A percentile compares a stretch with the other conserved stretches of the same genome.
phyloP scores from a whole-genome alignment of 2,113 vertebrate genomes.

The Pardalotus punctatus region DNA sequence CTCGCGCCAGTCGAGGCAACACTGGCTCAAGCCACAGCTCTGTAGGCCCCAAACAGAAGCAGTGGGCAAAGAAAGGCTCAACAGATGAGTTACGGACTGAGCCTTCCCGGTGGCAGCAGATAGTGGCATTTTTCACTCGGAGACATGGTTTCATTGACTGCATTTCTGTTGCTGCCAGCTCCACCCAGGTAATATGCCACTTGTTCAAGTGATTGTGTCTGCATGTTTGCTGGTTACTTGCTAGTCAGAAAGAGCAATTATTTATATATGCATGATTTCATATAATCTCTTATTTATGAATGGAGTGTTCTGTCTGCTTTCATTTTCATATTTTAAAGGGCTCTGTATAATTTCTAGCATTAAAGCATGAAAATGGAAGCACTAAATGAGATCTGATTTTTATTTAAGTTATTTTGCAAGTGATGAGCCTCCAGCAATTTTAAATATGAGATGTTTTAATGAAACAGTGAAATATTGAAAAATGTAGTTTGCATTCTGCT shows the following conservation, averaged over 20 bases:
- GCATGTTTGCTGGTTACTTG: constrained; percentile 34
- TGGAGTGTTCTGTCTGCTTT: constrained; percentile 6
- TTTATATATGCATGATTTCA: neutral
- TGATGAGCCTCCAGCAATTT: neutral
- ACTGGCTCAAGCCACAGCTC: constrained; percentile 82
- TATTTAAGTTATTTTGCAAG: neutral
- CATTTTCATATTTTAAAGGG: neutral
- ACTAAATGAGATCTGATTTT: neutral
- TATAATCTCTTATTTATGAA: neutral
- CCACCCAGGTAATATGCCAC: constrained; percentile 87
- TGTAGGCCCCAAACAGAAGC: constrained; percentile 87
- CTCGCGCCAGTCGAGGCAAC: constrained; percentile 85
- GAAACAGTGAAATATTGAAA: neutral
- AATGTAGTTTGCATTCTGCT: neutral
- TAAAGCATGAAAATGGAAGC: neutral
- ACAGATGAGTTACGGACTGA: constrained; percentile 85
- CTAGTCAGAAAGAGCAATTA: neutral
- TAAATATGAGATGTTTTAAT: neutral
- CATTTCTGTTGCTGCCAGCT: constrained; percentile 85
- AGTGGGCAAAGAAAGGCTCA: constrained; percentile 88
- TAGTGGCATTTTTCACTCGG: constrained; percentile 91
- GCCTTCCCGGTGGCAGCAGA: constrained; percentile 94
- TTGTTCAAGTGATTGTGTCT: constrained; percentile 64
- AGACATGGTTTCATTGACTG: constrained; percentile 95
- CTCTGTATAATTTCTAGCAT: neutral